Percentiles rank a stretch among this genome's conserved stretches.
phyloP scores from a whole-genome alignment of 1,140 invertebrate genomes.

The Nephila pilipes region DNA sequence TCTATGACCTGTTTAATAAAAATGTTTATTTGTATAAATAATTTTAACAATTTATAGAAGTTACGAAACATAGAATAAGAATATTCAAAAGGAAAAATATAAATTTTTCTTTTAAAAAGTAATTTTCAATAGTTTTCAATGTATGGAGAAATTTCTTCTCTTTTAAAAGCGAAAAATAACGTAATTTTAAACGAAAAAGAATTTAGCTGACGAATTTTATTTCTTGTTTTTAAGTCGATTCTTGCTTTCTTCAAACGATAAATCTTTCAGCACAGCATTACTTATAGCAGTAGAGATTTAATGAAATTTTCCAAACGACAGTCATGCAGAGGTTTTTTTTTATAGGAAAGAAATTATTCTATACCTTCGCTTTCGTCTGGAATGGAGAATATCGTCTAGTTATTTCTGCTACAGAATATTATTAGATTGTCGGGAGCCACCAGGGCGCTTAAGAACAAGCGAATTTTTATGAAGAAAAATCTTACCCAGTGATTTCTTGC shows the following conservation, averaged over 20 bases:
- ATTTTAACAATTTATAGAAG: too few species aligned
- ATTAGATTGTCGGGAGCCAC: slow-evolving; percentile 1
- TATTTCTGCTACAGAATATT: slow-evolving; percentile 20
- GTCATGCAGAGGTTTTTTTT: neutral
- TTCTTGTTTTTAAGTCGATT: neutral
- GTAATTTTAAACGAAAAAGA: neutral
- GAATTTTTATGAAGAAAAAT: neutral
- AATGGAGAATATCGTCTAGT: neutral
- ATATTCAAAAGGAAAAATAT: too few species aligned
- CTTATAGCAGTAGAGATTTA: slow-evolving; percentile 31
- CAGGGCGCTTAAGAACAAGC: neutral
- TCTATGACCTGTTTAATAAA: too few species aligned
- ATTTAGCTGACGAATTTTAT: neutral
- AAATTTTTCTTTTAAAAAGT: too few species aligned
- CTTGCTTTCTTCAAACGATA: neutral
- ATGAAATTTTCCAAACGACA: slow-evolving; percentile 39
- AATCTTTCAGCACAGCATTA: neutral
- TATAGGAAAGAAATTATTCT: slow-evolving; percentile 36
- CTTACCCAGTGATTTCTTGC: neutral
- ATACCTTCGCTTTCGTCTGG: neutral
- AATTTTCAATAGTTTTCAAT: neutral
- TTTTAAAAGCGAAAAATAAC: neutral
- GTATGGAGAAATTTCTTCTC: neutral
- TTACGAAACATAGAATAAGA: too few species aligned
- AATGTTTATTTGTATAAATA: too few species aligned